Percentiles rank a stretch among this genome's conserved stretches.
These are phyloP conservation scores for Heliconius congener DNA, from an alignment of 1,140 invertebrate genomes.

Conservation along the genomic window DNA sequence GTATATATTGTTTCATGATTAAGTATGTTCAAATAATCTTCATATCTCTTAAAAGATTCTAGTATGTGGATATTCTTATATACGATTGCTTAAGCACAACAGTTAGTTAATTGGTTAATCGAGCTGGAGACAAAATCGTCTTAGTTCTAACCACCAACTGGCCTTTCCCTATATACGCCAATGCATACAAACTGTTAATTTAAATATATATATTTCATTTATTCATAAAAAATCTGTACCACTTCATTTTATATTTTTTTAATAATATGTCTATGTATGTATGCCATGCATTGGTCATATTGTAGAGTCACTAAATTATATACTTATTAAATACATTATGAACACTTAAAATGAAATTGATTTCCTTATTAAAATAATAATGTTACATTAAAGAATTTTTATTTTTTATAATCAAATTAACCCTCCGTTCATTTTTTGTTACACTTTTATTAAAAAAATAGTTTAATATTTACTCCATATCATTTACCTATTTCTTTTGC, in stretches of 20 bases:
- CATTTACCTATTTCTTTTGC: too few relatives aligned
- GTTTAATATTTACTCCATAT: too few relatives aligned
- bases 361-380: background rate
- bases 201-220: background rate
- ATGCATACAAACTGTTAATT: background rate
- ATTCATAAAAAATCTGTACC: background rate
- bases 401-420: background rate
- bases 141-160: background rate
- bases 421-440: too few relatives aligned
- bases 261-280: background rate
- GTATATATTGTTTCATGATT: too few relatives aligned
- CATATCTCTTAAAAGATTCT: too few relatives aligned
- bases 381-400: background rate
- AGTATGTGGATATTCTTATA: too few relatives aligned
- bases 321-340: background rate
- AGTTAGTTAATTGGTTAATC: background rate
- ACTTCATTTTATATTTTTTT: background rate
- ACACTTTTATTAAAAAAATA: too few relatives aligned
- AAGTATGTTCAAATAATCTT: too few relatives aligned
- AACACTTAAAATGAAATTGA: background rate
- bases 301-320: background rate
- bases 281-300: background rate
- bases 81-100: too few relatives aligned
- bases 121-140: too few relatives aligned
- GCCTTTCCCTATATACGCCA: constrained; percentile 6